Evolutionary conservation across 1,140 invertebrate genomes (phyloP), one percentile per base, ranked within the genome.

Genomic region (Procambarus clarkii): DNA sequence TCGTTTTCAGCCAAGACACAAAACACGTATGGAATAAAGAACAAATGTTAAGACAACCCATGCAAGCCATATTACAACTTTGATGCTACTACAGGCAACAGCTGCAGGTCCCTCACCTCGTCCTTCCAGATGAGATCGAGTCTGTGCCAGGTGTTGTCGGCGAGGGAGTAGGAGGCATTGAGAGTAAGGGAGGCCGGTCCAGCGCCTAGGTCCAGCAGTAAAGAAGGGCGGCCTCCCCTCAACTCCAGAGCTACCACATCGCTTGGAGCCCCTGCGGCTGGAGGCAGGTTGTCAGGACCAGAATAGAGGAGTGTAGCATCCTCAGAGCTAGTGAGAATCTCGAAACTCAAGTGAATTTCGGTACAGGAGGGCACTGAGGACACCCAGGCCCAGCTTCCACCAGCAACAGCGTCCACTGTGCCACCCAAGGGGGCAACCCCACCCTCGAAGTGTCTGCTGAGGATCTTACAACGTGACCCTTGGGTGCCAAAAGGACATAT

Each of bases 341-440:
- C 91, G 15, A 92, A 50, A 71, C 84, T 92, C 24, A 92, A 18
- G 64, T 92, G 91, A 69, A 92, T 50, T 50, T 92, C 91, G 3
- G 91, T 78, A 78, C 90, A 91, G 21, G 90, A 82, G 8, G 85
- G 90, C 48, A 91, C 50, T 13, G 90, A 54, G 34, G 81, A 71
- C 82, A 91, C 83, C 82, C 83, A 86, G 44, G 90, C 90, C 90
- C 90, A 91, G 2, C 78, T 34, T 44, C 81, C 81, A n/a, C 60
- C 80, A 54, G 50, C 50, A 44, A 18, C 4, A 11, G n/a, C 18
- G 21, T 64, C 79, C 9, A 50, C 46, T 7, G 46, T 21, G 21
- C 46, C 60, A 8, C 44, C 84, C 24, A 5, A n/a, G 11, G 69
- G 34, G 15, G 50, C 60, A 4, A 78, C 84, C 3, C 78, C 84